Evolutionary conservation across 2,797 vertebrate species (phyloP).

Genomic region (Urophycis tenuis): DNA sequence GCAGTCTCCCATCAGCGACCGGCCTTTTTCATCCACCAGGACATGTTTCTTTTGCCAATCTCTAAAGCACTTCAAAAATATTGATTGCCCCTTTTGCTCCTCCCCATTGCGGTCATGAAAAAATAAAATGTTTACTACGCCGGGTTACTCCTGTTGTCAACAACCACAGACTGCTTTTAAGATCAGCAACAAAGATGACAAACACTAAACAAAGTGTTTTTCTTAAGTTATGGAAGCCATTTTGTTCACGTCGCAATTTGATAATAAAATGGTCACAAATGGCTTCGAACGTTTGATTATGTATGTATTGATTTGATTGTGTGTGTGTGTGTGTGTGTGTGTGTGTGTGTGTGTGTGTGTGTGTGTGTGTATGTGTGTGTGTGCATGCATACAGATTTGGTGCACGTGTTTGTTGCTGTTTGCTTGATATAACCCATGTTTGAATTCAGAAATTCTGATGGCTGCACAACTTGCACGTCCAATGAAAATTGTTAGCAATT

Average conservation of each 20-base stretch:
- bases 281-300: neutral
- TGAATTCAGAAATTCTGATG: neutral
- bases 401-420: neutral
- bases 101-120: neutral
- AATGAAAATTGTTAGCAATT: neutral
- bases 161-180: neutral
- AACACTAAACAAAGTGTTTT: neutral
- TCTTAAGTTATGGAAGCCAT: no score
- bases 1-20: neutral
- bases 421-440: neutral
- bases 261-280: no score
- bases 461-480: neutral
- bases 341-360: neutral
- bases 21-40: neutral
- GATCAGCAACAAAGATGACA: neutral
- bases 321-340: slow-evolving; percentile 5
- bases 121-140: neutral
- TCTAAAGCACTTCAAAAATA: neutral
- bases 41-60: neutral
- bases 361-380: neutral
- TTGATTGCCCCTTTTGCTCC: neutral
- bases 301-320: no score
- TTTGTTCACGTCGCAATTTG: neutral
- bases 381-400: neutral
- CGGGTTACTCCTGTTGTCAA: neutral